Percentiles rank a stretch among this genome's conserved stretches.
Conservation (phyloP, 2,113 vertebrate species). For the Calyptomena viridis region DNA sequence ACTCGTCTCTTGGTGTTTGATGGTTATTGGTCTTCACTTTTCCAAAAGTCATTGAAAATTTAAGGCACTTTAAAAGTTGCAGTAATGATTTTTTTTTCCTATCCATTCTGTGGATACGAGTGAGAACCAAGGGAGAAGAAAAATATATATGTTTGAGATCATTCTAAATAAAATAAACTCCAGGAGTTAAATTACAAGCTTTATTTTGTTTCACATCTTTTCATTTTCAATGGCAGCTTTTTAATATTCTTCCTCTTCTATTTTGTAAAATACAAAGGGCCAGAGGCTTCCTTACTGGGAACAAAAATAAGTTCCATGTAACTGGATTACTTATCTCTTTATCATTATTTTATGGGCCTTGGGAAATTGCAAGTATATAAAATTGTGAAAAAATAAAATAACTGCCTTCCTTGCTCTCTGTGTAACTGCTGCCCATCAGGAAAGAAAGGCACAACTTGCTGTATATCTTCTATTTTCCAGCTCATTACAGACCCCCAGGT, state of each 20-base stretch:
- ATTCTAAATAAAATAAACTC: background rate
- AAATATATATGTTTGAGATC: background rate
- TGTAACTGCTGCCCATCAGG: background rate
- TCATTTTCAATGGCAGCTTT: background rate
- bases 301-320: background rate
- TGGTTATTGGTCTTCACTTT: background rate
- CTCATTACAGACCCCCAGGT: background rate
- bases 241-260: background rate
- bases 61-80: background rate
- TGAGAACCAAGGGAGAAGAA: background rate
- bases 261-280: background rate
- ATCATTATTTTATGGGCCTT: slow-evolving; percentile 1
- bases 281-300: background rate
- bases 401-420: background rate
- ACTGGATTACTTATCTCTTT: background rate
- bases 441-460: background rate
- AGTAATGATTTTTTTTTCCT: background rate
- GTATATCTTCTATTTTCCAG: background rate
- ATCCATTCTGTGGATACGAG: background rate
- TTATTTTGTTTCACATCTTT: background rate
- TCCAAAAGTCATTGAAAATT: background rate
- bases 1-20: background rate
- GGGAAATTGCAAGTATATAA: background rate
- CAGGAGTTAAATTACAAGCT: background rate
- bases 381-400: background rate